Evolutionary conservation across 1,140 invertebrate genomes (phyloP), one percentile per base, ranked within the genome.

Genomic region (Drosophila nebulosa): DNA sequence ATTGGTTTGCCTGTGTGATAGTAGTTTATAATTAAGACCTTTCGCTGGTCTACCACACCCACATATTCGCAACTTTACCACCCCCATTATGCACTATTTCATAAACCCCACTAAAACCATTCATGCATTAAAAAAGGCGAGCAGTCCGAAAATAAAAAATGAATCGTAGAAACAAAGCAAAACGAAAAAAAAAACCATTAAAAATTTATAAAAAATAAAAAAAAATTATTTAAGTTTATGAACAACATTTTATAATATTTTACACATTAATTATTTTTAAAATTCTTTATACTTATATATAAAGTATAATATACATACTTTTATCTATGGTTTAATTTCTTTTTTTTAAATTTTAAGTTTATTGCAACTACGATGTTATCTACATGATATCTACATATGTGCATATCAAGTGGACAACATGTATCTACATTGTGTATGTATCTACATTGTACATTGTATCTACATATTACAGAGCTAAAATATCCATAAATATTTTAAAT

Each of bases 1-100:
- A 69, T 36, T 75, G 90, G 74, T 74, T 90, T 91, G 80, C 85
- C 90, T 91, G 90, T 91, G 90, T 91, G 90, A 91, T 91, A 91
- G 90, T 91, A 91, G 90, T 91, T 88, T 91, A 85, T 91, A 90
- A 90, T 90, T 90, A 75, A 86, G 89, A 55, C 76, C 78, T 75
- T 67, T 55, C 60, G 74, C 78, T 65, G 78, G 74, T 69, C 50
- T 42, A 21, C 46, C 21, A 16, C 32, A 30, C 36, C 18, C 50
- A 27, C 55, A 18, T 42, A 16, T 18, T 3, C 10, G 16, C 6
- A 9, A 26, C 32, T 32, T 7, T 30, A 16, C 32, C 21, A 10
- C 2, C 12, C 18, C 62, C 14, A 39, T 32, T n/a, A 50, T 42
- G n/a, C n/a, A n/a, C n/a, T 16, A 42, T 42, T 16, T 39, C 57